phyloP scores from a whole-genome alignment of 2,888 invertebrate species.

The Nowickia ferox region DNA sequence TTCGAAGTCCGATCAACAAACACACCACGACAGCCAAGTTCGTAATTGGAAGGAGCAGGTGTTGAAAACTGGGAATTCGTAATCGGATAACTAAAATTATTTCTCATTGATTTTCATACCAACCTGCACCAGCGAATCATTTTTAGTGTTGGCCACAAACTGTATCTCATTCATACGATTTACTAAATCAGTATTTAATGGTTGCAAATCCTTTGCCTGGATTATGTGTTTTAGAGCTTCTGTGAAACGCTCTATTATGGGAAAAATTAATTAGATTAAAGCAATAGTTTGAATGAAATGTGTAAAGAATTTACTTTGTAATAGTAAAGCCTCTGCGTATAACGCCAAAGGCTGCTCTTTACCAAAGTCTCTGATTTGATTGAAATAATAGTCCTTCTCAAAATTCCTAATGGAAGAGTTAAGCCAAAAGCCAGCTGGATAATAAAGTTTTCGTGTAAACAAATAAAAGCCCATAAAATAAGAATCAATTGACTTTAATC shows the following conservation, averaged over 20 bases:
- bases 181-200: conserved; percentile 71
- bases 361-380: conserved; percentile 52
- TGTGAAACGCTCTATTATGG: conserved; percentile 57
- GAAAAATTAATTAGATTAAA: neutral
- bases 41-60: conserved; percentile 50
- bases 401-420: conserved; percentile 72
- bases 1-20: conserved; percentile 65
- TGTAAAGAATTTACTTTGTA: conserved; percentile 74
- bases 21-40: conserved; percentile 78
- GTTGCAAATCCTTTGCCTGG: conserved; percentile 71
- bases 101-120: neutral
- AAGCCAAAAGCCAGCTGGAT: conserved; percentile 76
- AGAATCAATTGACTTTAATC: conserved; percentile 75
- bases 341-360: conserved; percentile 72
- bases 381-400: conserved; percentile 25
- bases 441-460: conserved; percentile 69
- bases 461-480: conserved; percentile 77
- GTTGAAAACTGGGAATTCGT: conserved; percentile 27
- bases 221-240: conserved; percentile 75
- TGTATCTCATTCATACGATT: conserved; percentile 74
- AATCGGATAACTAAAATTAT: too few species aligned
- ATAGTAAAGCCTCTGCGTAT: conserved; percentile 76
- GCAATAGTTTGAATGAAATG: too few species aligned
- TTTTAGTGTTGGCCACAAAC: conserved; percentile 21
- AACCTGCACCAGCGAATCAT: conserved; percentile 58